A percentile compares a stretch with the other conserved stretches of the same genome.
Conservation (phyloP, 2,888 invertebrate genomes). For the Enchytraeus crypticus region DNA sequence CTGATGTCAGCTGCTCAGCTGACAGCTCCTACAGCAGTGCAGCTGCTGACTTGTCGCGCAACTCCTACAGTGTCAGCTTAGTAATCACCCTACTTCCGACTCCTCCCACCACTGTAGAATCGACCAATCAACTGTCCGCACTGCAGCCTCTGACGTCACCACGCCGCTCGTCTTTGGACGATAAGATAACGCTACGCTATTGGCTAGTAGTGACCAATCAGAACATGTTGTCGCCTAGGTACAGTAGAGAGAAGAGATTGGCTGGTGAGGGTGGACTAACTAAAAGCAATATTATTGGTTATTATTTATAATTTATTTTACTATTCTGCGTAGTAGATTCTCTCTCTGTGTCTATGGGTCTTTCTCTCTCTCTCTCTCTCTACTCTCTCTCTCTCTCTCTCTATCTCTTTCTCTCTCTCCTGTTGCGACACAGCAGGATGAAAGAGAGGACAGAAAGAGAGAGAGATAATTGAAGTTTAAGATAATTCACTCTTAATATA, state of each 20-base stretch:
- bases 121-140: background rate
- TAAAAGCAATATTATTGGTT: background rate
- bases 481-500: too few relatives aligned
- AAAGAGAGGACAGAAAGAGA: too few relatives aligned
- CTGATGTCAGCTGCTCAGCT: background rate
- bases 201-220: conserved; percentile 58
- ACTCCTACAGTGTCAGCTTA: background rate
- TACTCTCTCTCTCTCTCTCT: too few relatives aligned
- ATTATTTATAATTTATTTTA: background rate
- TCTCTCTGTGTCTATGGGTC: too few relatives aligned
- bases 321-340: too few relatives aligned
- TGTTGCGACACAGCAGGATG: too few relatives aligned
- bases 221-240: conserved; percentile 36
- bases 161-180: background rate
- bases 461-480: too few relatives aligned
- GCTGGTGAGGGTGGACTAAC: conserved; percentile 54
- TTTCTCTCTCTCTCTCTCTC: too few relatives aligned
- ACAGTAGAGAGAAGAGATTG: conserved; percentile 54
- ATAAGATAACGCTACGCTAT: conserved; percentile 53
- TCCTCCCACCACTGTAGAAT: background rate
- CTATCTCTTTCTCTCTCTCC: too few relatives aligned
- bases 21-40: background rate
- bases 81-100: background rate
- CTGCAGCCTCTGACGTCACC: background rate
- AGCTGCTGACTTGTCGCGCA: background rate